Base-by-base conservation (phyloP, 2,888 invertebrate species). In the Cryptosula pallasiana region DNA sequence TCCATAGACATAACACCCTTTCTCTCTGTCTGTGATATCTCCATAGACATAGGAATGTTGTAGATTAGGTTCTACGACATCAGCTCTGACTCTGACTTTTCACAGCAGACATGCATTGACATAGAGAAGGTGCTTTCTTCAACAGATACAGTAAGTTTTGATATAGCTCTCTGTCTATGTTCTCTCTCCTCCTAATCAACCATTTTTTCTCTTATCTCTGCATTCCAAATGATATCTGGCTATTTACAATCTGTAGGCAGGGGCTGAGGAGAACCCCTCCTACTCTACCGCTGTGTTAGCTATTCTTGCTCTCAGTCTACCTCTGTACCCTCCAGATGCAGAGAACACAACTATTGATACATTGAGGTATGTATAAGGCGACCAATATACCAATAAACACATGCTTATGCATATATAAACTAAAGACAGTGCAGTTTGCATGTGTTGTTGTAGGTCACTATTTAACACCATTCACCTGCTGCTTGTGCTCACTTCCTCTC, bases 11-110 rank as follows among this genome's bases (percentile, higher is more conserved):
- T 45, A 20, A 45, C 20, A 13, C 45, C 45, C 20, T 13, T 45
- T 20, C 45, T 45, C 20, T 20, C 45, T 13, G 5, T 5, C 20
- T 45, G 45, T 45, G 45, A 20, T 45, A n/a, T n/a, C n/a, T n/a
- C n/a, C n/a, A n/a, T n/a, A n/a, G n/a, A n/a, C n/a, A n/a, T n/a
- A n/a, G n/a, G n/a, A n/a, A n/a, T n/a, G 45, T 20, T 45, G 5
- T 32, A 63, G 63, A n/a, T 63, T 9, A 20, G 63, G 9, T 63
- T 32, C 32, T 63, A 63, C 32, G 63, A 63, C 34, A 63, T 63
- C 27, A 63, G 63, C 27, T 5, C 63, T 13, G 63, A 63, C 9
- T 63, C 63, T 5, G 32, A 27, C 27, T 63, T 63, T n/a, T 63
- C 63, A 5, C 63, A 63, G 27, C 29, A 13, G 13, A 63, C 9